A percentile compares a stretch with the other conserved stretches of the same genome.
These are phyloP conservation scores for Fratercula arctica DNA, from an alignment of 2,797 vertebrate genomes.

Conservation along the genomic window DNA sequence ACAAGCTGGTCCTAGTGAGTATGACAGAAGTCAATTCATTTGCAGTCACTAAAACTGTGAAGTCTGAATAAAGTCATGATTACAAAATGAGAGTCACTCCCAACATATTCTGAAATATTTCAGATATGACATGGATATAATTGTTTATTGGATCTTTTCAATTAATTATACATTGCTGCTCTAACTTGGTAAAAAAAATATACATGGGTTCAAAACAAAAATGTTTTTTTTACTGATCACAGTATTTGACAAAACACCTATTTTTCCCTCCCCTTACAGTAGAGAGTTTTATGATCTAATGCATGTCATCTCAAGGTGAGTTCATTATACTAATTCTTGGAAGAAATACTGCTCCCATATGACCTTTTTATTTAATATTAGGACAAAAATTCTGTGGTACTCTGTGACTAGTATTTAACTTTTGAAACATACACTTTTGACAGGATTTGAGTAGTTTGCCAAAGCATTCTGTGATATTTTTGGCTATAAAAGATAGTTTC, in stretches of 20 bases:
- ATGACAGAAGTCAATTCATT: not conserved
- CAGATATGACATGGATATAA: not conserved
- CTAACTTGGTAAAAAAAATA: not conserved
- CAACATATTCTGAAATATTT: not conserved
- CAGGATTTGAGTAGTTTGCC: not conserved
- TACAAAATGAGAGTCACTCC: not conserved
- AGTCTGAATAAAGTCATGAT: not conserved
- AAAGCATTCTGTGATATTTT: constrained; percentile 25
- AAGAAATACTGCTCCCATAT: not conserved
- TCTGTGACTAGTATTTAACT: not conserved
- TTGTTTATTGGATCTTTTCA: not conserved
- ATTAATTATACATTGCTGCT: not conserved
- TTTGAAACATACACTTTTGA: constrained; percentile 10
- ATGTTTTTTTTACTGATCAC: not conserved
- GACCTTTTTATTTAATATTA: not conserved
- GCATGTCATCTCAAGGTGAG: not conserved
- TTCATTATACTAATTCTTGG: not conserved
- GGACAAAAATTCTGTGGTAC: not conserved
- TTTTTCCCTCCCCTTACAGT: not conserved
- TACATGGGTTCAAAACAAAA: not conserved
- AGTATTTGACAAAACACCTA: not conserved
- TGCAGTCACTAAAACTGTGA: not conserved
- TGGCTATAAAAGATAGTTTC: not conserved
- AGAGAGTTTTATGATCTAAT: not conserved
- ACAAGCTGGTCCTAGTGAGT: not conserved